phyloP scores from a whole-genome alignment of 2,888 invertebrate species.

The Yponomeuta cagnagella region DNA sequence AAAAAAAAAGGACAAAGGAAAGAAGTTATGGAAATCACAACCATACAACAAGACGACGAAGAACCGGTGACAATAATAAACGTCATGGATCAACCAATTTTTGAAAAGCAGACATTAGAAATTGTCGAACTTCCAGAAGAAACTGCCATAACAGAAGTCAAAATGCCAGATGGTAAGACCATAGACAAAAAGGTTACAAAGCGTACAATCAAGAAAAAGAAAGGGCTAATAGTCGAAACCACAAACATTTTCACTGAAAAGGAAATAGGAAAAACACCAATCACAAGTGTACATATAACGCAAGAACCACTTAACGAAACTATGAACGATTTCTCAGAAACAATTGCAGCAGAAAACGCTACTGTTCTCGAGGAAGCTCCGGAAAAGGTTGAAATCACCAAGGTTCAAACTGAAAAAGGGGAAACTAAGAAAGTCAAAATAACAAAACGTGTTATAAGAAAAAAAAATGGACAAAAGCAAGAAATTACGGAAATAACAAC shows the following conservation, averaged over 20 bases:
- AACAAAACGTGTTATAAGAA: conserved; percentile 29
- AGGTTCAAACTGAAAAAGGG: conserved; percentile 18
- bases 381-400: conserved; percentile 17
- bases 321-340: conserved; percentile 20
- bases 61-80: conserved; percentile 40
- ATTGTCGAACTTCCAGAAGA: conserved; percentile 35
- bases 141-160: conserved; percentile 20
- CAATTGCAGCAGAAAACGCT: conserved; percentile 19
- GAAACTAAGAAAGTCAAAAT: conserved; percentile 16
- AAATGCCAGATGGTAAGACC: conserved; percentile 15
- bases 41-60: conserved; percentile 52
- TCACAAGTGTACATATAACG: conserved; percentile 25
- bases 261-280: conserved; percentile 26
- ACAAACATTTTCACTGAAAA: conserved; percentile 14
- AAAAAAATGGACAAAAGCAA: conserved; percentile 36
- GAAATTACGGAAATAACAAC: conserved; percentile 48
- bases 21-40: conserved; percentile 63
- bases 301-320: conserved; percentile 26
- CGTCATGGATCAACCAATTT: conserved; percentile 38
- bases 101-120: conserved; percentile 30
- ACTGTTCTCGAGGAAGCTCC: conserved; percentile 22
- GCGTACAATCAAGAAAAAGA: conserved; percentile 48
- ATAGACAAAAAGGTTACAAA: conserved; percentile 38
- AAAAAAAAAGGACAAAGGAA: conserved; percentile 54
- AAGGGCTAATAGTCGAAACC: conserved; percentile 30